These are phyloP conservation scores for Cygnus atratus DNA, from an alignment of 2,113 vertebrate species.

Conservation along the genomic window DNA sequence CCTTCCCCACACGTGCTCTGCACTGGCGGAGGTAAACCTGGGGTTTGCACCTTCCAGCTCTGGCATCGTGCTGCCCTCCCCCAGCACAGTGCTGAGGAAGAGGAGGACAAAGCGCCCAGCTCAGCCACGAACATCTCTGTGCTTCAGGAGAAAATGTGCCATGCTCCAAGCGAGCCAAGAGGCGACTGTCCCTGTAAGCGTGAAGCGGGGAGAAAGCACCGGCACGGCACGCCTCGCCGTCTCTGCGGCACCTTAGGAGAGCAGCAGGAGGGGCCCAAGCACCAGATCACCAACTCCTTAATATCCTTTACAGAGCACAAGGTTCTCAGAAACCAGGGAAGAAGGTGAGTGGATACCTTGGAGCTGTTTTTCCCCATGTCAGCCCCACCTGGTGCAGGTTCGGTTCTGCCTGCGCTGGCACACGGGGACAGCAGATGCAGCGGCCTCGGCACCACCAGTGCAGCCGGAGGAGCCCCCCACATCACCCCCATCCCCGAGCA, in stretches of 20 bases:
- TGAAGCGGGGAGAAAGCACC: neutral
- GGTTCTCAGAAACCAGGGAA: neutral
- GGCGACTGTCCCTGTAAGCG: accelerated
- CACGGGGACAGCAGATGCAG: neutral
- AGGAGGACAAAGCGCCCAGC: neutral
- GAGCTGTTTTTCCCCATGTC: neutral
- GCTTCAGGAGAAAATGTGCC: neutral
- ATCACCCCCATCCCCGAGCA: too few species aligned
- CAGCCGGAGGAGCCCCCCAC: neutral
- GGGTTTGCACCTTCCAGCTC: neutral
- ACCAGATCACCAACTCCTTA: neutral
- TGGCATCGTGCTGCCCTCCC: neutral
- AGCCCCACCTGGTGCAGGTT: too few species aligned
- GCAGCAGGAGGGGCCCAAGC: neutral
- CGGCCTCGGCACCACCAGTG: too few species aligned
- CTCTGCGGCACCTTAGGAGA: neutral
- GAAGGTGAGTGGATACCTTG: too few species aligned
- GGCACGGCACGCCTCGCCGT: accelerated
- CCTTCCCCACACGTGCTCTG: neutral
- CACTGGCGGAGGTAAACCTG: neutral
- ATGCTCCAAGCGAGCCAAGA: accelerated
- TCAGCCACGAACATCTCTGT: neutral
- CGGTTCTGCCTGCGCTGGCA: too few species aligned
- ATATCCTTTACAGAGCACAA: neutral
- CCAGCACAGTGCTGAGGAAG: accelerated